Conservation (phyloP, 2,113 vertebrate genomes). For the Rana temporaria region DNA sequence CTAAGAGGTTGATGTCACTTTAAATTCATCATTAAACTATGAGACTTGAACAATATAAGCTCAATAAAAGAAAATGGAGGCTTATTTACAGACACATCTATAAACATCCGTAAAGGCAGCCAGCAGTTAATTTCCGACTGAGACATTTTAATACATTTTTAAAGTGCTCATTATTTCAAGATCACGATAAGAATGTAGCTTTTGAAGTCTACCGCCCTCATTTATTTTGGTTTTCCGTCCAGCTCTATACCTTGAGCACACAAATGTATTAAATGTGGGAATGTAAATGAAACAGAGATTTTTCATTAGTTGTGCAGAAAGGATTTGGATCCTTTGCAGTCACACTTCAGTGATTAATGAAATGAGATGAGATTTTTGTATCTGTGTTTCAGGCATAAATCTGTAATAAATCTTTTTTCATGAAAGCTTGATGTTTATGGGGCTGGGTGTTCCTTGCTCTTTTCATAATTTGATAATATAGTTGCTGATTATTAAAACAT, state of each 20-base stretch:
- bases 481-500: conserved; percentile 51
- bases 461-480: conserved; percentile 27
- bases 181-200: conserved; percentile 14
- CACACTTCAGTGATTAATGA: conserved; percentile 52
- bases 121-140: conserved; percentile 10
- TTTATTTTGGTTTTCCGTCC: conserved; percentile 2
- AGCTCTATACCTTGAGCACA: conserved; percentile 5
- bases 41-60: neutral
- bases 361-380: conserved; percentile 38
- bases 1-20: neutral
- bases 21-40: neutral
- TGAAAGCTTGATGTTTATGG: neutral
- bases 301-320: conserved; percentile 28
- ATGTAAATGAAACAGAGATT: conserved; percentile 24
- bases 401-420: conserved; percentile 41
- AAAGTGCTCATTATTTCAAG: conserved; percentile 22
- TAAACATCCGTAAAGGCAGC: neutral
- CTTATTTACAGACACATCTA: conserved; percentile 17
- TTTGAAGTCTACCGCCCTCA: conserved; percentile 12
- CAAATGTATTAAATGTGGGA: conserved; percentile 32
- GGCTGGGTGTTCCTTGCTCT: neutral
- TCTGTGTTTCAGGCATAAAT: conserved; percentile 40
- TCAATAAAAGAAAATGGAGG: conserved; percentile 5
- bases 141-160: conserved; percentile 38
- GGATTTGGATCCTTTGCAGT: conserved; percentile 9